These are phyloP conservation scores for Phaenicophaeus curvirostris DNA, from an alignment of 2,797 vertebrate species.

Conservation along the genomic window DNA sequence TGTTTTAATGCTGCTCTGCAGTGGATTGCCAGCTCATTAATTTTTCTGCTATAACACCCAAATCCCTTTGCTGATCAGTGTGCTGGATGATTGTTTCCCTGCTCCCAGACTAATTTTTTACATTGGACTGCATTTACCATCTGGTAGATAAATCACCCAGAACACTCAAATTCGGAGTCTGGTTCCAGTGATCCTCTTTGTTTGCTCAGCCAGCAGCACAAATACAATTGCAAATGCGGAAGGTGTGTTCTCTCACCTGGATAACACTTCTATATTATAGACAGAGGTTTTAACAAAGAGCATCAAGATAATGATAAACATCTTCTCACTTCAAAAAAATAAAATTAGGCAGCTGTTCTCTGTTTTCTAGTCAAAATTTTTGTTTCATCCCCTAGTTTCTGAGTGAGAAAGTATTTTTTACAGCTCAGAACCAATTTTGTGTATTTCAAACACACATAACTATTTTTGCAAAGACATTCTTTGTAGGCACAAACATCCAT, in stretches of 20 bases:
- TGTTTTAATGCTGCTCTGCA: constrained; percentile 58
- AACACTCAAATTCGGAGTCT: constrained; percentile 29
- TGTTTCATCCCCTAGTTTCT: neutral
- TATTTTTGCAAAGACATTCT: neutral
- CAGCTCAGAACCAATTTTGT: neutral
- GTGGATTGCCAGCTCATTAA: constrained; percentile 68
- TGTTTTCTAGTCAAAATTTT: neutral
- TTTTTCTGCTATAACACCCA: constrained; percentile 68
- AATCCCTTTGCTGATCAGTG: constrained; percentile 71
- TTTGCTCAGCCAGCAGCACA: constrained; percentile 34
- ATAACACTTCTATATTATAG: neutral
- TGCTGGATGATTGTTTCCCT: constrained; percentile 68
- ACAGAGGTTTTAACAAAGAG: constrained; percentile 24
- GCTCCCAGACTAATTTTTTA: constrained; percentile 69
- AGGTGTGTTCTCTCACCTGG: constrained; percentile 51
- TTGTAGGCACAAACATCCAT: neutral
- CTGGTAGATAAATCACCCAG: constrained; percentile 69
- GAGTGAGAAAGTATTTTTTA: neutral
- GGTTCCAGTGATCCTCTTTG: constrained; percentile 54
- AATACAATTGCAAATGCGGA: constrained; percentile 55
- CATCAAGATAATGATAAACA: neutral
- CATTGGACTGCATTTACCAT: constrained; percentile 69
- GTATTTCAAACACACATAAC: neutral
- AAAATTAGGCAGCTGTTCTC: neutral
- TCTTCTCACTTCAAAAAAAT: neutral